Evolutionary conservation across 2,888 invertebrate genomes (phyloP).

Genomic region (Tupiocoris notatus): DNA sequence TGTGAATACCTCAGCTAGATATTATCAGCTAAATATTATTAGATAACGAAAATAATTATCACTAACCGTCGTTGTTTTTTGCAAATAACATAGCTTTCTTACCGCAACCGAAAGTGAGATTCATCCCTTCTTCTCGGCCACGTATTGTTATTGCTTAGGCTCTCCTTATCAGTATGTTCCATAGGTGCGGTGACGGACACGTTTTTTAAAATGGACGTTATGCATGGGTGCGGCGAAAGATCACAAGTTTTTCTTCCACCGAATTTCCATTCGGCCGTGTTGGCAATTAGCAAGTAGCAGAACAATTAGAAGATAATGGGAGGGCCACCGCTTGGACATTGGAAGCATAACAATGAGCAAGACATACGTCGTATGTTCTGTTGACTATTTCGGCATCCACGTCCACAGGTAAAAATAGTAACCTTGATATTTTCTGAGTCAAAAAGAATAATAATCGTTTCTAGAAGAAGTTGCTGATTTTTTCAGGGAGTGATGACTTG

Average conservation of each 20-base stretch:
- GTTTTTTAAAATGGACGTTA: background rate
- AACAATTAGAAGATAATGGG: slow-evolving; percentile 41
- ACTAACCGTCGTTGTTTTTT: no score
- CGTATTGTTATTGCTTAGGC: background rate
- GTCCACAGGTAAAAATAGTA: no score
- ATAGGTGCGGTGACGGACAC: background rate
- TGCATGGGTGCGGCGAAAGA: slow-evolving; percentile 32
- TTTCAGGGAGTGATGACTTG: no score
- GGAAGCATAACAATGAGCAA: slow-evolving; percentile 9
- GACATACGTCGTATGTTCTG: background rate
- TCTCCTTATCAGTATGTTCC: background rate
- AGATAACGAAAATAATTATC: no score
- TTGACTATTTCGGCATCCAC: no score
- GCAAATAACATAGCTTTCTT: no score
- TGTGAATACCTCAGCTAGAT: no score
- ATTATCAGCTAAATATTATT: no score
- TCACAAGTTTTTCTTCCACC: slow-evolving; percentile 6
- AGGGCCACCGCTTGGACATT: background rate
- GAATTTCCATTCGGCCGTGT: slow-evolving; percentile 41
- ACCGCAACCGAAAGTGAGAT: background rate
- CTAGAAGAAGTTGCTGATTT: no score
- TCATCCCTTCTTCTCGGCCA: background rate
- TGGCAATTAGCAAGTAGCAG: slow-evolving; percentile 41
- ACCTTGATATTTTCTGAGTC: no score
- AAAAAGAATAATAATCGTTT: no score